phyloP scores from a whole-genome alignment of 35 echinoderm and acorn worm genomes.

The Apostichopus japonicus region DNA sequence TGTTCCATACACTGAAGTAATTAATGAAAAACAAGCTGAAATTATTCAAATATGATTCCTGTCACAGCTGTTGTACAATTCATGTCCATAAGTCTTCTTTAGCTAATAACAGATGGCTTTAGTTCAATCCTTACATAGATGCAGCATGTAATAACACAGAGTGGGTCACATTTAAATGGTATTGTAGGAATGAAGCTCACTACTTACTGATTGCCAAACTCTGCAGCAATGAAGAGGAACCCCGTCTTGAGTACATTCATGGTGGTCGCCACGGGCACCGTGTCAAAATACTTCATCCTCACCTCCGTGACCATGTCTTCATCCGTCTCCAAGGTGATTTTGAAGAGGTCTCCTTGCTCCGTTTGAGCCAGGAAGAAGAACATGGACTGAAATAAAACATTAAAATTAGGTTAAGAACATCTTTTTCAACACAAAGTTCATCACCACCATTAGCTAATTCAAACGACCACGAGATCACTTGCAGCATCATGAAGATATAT shows the following conservation, averaged over 20 bases:
- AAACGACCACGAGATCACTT: too few relatives aligned
- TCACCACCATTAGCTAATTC: too few relatives aligned
- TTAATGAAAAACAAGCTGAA: too few relatives aligned
- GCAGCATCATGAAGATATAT: too few relatives aligned
- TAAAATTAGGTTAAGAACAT: background rate
- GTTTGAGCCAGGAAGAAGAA: constrained; percentile 99
- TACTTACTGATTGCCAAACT: constrained; percentile 99
- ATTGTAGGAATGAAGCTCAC: background rate
- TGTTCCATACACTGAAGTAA: too few relatives aligned
- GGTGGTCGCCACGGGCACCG: constrained; percentile 81
- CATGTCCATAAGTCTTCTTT: too few relatives aligned
- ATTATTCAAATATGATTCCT: too few relatives aligned
- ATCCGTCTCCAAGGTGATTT: constrained; percentile 98
- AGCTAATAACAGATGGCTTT: too few relatives aligned
- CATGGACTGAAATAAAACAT: constrained; percentile 80
- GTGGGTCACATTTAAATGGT: background rate
- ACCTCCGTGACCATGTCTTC: constrained; percentile 99
- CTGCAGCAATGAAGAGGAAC: constrained; percentile 91
- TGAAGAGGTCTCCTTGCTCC: constrained; percentile 99
- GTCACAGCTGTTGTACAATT: too few relatives aligned
- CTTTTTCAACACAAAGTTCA: too few relatives aligned
- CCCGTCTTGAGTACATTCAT: constrained; percentile 98
- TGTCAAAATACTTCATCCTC: constrained; percentile 97
- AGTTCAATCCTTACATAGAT: too few relatives aligned
- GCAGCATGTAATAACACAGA: background rate